These are phyloP conservation scores for Brachylomia viminalis DNA, from an alignment of 2,888 invertebrate genomes.

Conservation along the genomic window DNA sequence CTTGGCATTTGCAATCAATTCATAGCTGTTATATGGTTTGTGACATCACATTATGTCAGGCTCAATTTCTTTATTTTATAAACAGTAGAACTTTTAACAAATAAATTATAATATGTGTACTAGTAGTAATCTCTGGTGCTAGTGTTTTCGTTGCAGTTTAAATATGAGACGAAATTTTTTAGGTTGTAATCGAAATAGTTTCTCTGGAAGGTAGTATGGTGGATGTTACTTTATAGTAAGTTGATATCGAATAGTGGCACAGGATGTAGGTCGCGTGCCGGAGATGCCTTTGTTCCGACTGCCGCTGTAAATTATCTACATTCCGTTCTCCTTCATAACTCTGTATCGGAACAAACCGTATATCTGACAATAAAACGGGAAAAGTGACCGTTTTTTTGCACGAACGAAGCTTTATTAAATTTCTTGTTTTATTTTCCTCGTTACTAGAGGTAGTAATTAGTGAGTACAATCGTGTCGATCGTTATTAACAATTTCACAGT, in stretches of 20 bases:
- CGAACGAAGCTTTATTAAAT: constrained; percentile 63
- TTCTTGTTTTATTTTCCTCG: constrained; percentile 50
- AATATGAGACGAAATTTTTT: neutral
- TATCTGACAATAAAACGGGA: constrained; percentile 68
- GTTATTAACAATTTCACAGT: constrained; percentile 45
- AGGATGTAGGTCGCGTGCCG: constrained; percentile 82
- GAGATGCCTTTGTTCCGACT: constrained; percentile 81
- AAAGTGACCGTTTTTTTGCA: constrained; percentile 65
- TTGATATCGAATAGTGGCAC: constrained; percentile 75
- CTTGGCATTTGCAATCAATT: constrained; percentile 15
- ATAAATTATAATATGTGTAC: neutral
- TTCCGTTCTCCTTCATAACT: constrained; percentile 83
- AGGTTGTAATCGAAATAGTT: constrained; percentile 27
- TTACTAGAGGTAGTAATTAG: constrained; percentile 50
- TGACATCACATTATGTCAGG: neutral
- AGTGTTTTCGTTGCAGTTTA: neutral
- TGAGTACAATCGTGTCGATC: constrained; percentile 42
- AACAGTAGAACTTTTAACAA: neutral
- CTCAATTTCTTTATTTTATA: neutral
- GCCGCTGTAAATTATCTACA: constrained; percentile 82
- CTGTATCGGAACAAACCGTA: constrained; percentile 76
- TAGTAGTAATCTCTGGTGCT: neutral
- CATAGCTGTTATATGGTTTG: constrained; percentile 12
- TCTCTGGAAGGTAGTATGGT: constrained; percentile 32
- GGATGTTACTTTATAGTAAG: constrained; percentile 68